Evolutionary conservation across 2,113 vertebrate genomes (phyloP).

Genomic region (Zonotrichia leucophrys): DNA sequence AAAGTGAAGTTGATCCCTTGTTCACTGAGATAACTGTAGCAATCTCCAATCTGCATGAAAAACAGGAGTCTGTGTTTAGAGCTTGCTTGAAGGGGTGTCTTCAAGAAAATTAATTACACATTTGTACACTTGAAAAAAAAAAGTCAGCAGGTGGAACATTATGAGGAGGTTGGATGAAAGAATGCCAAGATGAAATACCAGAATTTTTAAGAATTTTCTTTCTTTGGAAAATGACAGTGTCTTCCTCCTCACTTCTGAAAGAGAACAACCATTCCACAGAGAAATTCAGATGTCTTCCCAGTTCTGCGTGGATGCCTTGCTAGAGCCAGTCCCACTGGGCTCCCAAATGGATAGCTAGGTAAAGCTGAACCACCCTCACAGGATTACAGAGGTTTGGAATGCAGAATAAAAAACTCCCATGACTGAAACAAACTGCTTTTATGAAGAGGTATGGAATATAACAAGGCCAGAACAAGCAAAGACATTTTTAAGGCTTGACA

Average conservation of each 20-base stretch:
- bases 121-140: not conserved
- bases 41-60: not conserved
- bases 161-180: not conserved
- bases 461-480: not conserved
- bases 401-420: not conserved
- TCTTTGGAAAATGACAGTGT: not conserved
- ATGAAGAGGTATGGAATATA: not conserved
- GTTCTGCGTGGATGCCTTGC: not conserved
- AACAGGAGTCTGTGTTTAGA: not conserved
- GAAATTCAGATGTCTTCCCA: not conserved
- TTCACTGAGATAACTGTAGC: not conserved
- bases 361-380: not conserved
- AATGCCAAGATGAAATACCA: not conserved
- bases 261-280: not conserved
- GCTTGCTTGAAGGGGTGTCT: not conserved
- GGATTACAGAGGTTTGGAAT: not conserved
- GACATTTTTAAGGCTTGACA: not conserved
- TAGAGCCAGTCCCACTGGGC: rapidly evolving
- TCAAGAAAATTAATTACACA: not conserved
- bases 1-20: not conserved
- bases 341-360: not conserved
- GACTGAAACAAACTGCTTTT: not conserved
- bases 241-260: not conserved
- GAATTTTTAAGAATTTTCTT: not conserved
- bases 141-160: not conserved